These are phyloP conservation scores for Andrena cerasifolii DNA, from an alignment of 1,140 invertebrate species.

Conservation along the genomic window DNA sequence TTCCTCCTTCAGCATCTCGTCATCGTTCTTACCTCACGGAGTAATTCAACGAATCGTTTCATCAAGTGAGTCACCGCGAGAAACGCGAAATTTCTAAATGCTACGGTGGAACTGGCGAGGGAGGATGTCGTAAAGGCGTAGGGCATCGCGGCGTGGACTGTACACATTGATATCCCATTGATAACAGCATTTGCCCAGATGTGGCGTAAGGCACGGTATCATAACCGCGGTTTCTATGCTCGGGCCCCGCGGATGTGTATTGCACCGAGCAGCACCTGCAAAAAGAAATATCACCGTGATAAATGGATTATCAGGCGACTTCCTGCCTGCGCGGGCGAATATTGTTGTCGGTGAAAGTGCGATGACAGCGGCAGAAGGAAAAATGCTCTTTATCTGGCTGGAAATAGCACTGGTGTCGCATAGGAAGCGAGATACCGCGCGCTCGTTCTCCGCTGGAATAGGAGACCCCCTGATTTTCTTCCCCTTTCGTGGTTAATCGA, in stretches of 20 bases:
- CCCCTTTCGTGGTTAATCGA: constrained; percentile 22
- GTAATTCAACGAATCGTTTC: neutral
- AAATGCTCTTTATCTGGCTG: constrained; percentile 13
- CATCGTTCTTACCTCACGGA: neutral
- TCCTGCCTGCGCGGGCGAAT: constrained; percentile 53
- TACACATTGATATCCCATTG: constrained; percentile 55
- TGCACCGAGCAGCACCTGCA: constrained; percentile 49
- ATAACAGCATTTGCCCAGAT: constrained; percentile 63
- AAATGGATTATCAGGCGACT: constrained; percentile 64
- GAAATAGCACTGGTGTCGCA: neutral
- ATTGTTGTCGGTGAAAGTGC: constrained; percentile 27
- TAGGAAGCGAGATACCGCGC: neutral
- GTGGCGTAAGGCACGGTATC: constrained; percentile 42
- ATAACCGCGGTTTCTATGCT: constrained; percentile 7
- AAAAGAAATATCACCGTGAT: constrained; percentile 65
- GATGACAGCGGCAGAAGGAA: neutral
- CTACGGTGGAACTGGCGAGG: neutral
- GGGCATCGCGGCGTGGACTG: constrained; percentile 21
- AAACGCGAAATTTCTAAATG: neutral
- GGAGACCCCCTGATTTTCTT: neutral
- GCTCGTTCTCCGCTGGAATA: neutral
- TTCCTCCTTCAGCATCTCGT: neutral
- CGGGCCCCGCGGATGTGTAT: constrained; percentile 27
- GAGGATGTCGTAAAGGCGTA: constrained; percentile 4
- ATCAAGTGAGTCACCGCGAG: neutral